A percentile compares a stretch with the other conserved stretches of the same genome.
These are phyloP conservation scores for Charaxes varanes DNA, from an alignment of 1,140 invertebrate species.

Conservation along the genomic window DNA sequence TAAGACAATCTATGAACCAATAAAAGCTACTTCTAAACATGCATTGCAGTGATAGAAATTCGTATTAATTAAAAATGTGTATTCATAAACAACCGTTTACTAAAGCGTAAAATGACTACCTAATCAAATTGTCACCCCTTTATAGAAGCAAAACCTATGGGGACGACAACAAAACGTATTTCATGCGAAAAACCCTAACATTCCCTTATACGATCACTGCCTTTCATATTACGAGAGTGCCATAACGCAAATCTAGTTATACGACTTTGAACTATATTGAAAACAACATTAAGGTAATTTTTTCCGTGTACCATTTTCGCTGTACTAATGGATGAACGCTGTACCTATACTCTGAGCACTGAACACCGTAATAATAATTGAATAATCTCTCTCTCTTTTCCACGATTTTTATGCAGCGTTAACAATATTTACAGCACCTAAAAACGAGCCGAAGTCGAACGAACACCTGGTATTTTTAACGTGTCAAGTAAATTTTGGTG, in stretches of 20 bases:
- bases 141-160: conserved; percentile 15
- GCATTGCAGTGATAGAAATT: too few species aligned
- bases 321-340: background rate
- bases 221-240: conserved; percentile 12
- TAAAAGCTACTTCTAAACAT: too few species aligned
- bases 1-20: too few species aligned
- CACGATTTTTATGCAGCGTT: conserved; percentile 29
- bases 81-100: too few species aligned
- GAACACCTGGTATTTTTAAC: conserved; percentile 32
- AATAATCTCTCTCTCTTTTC: conserved; percentile 26
- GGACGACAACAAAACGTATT: conserved; percentile 18
- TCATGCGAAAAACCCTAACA: conserved; percentile 15
- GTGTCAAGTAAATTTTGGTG: conserved; percentile 41
- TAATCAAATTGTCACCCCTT: conserved; percentile 16
- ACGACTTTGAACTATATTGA: conserved; percentile 1
- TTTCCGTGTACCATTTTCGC: background rate
- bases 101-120: conserved; percentile 7
- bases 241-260: background rate
- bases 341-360: conserved; percentile 6
- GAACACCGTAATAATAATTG: conserved; percentile 20
- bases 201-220: conserved; percentile 17
- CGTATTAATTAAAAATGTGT: too few species aligned
- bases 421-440: conserved; percentile 49
- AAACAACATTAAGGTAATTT: background rate
- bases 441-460: conserved; percentile 30